Base-by-base conservation (phyloP, 2,888 invertebrate species). In the Eupithecia tripunctaria region DNA sequence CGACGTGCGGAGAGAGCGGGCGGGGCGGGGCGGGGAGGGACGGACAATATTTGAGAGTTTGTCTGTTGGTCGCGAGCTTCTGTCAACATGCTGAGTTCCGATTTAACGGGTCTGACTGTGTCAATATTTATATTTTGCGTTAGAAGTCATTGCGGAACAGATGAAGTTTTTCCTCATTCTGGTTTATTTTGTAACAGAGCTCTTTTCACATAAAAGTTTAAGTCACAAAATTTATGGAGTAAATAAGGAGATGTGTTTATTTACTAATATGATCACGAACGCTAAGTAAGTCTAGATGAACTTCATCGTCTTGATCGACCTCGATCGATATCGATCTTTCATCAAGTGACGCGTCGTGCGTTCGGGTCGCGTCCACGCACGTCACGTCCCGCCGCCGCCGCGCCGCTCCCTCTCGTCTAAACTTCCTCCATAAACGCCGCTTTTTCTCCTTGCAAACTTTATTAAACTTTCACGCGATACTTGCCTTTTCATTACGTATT, bases 351-450 rank as follows among this genome's bases (percentile, higher is more conserved):
- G 43, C 43, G 43, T n/a, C 2, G n/a, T 43, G 18, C 60, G 21
- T 51, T n/a, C 10, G 1, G 60, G 14, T 10, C 18, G 51, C 51
- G 21, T 18, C 6, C 6, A 18, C 43, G 18, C 43, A 18, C 43
- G 43, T 5, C 2, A 7, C 21, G 8, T 7, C n/a, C 15, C 15
- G 41, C 41, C 6, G 7, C 5, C 15, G 6, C 18, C 18, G 18
- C 5, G 18, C 4, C 15, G 6, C n/a, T 15, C 78, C 79, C 81
- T 67, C 71, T 72, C 74, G 74, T 78, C 71, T 74, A 32, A 86
- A 88, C 85, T 86, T 86, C 70, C 78, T 81, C 84, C 80, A 81
- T 84, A 82, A 85, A 84, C 84, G 82, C 78, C 79, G 82, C 81
- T 82, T 82, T 84, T 75, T 75, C 71, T 62, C 56, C 47, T 67